These are phyloP conservation scores for Drosophila kohkoa DNA, from an alignment of 1,140 invertebrate genomes.

Conservation along the genomic window DNA sequence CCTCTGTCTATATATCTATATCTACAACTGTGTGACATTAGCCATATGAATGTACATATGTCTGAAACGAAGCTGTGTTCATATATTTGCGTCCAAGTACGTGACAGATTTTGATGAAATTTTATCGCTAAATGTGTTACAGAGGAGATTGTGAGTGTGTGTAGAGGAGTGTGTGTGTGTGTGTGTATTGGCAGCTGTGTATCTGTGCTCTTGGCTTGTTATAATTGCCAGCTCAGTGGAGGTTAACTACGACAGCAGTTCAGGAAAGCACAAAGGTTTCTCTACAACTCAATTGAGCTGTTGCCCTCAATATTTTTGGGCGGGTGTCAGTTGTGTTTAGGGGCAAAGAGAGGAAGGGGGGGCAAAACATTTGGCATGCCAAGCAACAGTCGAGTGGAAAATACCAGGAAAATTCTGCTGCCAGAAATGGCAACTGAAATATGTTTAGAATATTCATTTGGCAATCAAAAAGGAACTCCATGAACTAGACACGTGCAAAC, in stretches of 20 bases:
- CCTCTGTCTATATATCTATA: neutral
- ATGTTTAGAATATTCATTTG: slow-evolving; percentile 26
- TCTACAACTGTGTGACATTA: neutral
- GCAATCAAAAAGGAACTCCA: neutral
- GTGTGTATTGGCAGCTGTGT: slow-evolving; percentile 10
- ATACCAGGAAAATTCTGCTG: slow-evolving; percentile 21
- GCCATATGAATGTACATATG: neutral
- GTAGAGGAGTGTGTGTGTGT: slow-evolving; percentile 12
- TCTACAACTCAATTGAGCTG: slow-evolving; percentile 21
- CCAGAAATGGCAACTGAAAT: slow-evolving; percentile 10
- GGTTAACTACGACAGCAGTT: neutral
- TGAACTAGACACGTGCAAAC: neutral
- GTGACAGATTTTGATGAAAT: slow-evolving; percentile 79
- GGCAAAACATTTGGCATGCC: slow-evolving; percentile 15
- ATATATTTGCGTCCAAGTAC: slow-evolving; percentile 47
- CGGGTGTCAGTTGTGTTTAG: neutral
- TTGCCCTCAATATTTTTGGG: neutral
- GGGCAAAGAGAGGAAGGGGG: neutral
- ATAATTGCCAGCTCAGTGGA: slow-evolving; percentile 55
- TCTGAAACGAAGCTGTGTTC: neutral
- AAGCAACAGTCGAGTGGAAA: slow-evolving; percentile 14
- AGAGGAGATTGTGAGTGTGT: neutral
- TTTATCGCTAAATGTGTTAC: slow-evolving; percentile 44
- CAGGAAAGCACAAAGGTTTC: too few species aligned
- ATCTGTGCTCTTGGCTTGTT: slow-evolving; percentile 46